These are phyloP conservation scores for Tupiocoris notatus DNA, from an alignment of 2,888 invertebrate genomes.

Conservation along the genomic window DNA sequence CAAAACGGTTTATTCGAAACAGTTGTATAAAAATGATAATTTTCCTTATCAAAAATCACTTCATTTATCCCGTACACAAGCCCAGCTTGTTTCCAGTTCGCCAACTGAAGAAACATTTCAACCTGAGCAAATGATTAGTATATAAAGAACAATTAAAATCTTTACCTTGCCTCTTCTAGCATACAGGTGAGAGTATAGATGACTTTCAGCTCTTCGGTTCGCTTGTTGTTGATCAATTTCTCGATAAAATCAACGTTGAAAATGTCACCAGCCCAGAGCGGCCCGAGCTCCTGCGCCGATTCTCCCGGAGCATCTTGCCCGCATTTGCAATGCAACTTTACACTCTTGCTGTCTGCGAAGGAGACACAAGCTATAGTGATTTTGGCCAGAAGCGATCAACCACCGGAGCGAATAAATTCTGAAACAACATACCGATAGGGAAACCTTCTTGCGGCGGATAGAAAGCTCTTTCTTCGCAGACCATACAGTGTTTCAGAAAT, in stretches of 20 bases:
- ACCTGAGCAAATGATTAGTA: background rate
- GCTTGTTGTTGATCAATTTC: constrained; percentile 45
- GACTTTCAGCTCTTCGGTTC: constrained; percentile 30
- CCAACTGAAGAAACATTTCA: no score
- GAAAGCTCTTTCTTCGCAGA: constrained; percentile 52
- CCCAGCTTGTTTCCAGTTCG: no score
- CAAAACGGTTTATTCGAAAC: no score
- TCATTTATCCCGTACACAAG: no score
- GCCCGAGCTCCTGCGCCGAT: constrained; percentile 50
- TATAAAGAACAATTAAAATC: background rate
- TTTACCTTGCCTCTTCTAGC: constrained; percentile 48
- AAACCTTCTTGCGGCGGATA: constrained; percentile 49
- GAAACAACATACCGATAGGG: constrained; percentile 48
- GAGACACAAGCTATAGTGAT: no score
- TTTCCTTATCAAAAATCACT: no score
- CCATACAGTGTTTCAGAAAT: constrained; percentile 50
- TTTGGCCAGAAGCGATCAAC: no score
- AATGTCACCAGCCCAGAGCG: constrained; percentile 51
- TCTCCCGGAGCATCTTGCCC: constrained; percentile 46
- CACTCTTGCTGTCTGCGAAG: constrained; percentile 35
- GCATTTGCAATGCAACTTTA: constrained; percentile 42
- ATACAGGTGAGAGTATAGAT: constrained; percentile 40
- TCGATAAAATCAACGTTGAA: constrained; percentile 49
- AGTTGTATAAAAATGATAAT: no score
- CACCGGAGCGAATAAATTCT: background rate